Base-by-base conservation (phyloP, 2,113 vertebrate species). In the Tetraodon nigroviridis region DNA sequence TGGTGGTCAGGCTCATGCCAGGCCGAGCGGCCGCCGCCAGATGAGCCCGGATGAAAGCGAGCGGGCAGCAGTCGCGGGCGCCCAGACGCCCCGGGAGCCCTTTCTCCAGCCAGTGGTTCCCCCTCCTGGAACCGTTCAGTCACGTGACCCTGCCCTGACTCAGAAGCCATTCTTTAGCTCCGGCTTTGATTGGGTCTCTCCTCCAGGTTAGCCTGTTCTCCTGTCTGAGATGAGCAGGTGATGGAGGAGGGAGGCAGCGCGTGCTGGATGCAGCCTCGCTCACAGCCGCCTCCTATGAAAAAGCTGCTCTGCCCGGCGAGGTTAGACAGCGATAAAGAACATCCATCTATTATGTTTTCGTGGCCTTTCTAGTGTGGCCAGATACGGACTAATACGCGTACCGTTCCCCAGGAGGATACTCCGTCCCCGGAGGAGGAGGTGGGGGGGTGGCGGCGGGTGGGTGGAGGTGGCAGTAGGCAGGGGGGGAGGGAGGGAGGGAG, bases 1-100 rank as follows among this genome's bases (percentile, higher is more conserved):
- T 86, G 86, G 84, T 88, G 87, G 84, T 83, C 86, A 78, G 83
- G 58, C 84, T 77, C 81, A 78, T 73, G 87, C 86, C 85, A 83
- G 85, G 84, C 73, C 64, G 37, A 59, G 78, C 56, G 40, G 24
- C 32, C 53, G 67, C 57, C 48, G 64, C 85, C 89, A 90, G 88
- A 90, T 89, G 87, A 87, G 87, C 71, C 78, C 82, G 60, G 75
- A 73, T 83, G 73, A 78, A 84, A 78, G 51, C n/a, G 67, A 67
- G 73, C 72, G 72, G 12, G 75, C 71, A 71, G 63, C 76, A 60
- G 71, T 69, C 62, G 45, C 55, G 48, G 67, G 59, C 74, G 76
- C 70, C 78, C 71, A 53, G 56, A 56, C 5, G 70, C 67, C 68
- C 21, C 3, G 51, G 65, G 67, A 79, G 67, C 24, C 63, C 76